Conservation (phyloP, 2,113 vertebrate genomes). For the Progne subis region DNA sequence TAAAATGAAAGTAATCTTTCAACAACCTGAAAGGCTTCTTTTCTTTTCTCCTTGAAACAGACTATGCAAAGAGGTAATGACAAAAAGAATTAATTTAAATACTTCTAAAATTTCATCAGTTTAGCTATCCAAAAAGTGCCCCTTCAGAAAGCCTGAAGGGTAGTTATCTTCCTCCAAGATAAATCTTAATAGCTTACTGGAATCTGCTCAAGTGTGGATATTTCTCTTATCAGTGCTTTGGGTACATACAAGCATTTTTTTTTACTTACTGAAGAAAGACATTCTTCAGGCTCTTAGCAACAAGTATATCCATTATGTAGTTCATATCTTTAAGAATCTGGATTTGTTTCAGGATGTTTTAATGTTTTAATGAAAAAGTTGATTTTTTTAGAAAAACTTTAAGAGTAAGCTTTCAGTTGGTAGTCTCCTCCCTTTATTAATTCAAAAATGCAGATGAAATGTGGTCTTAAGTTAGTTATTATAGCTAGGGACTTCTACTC, state of each 20-base stretch:
- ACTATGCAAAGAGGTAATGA: neutral
- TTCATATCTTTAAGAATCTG: neutral
- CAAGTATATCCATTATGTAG: neutral
- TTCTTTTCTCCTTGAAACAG: neutral
- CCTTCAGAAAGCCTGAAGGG: neutral
- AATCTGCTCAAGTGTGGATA: neutral
- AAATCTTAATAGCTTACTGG: neutral
- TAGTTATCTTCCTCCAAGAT: neutral
- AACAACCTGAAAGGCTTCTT: constrained; percentile 12
- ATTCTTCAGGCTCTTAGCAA: neutral
- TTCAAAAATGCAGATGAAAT: neutral
- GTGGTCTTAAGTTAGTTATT: neutral
- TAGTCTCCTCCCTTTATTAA: neutral
- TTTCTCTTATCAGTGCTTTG: neutral
- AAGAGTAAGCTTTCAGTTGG: neutral
- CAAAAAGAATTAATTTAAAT: constrained; percentile 39
- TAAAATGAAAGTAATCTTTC: constrained; percentile 57
- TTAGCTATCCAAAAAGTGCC: neutral
- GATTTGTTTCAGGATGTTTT: neutral
- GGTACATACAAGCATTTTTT: neutral
- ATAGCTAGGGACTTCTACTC: neutral
- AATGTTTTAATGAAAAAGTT: neutral
- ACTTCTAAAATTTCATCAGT: neutral
- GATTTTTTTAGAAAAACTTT: neutral
- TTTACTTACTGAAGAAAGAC: neutral